A percentile compares a stretch with the other conserved stretches of the same genome.
phyloP scores from a whole-genome alignment of 2,113 vertebrate species.

The Anolis sagrei region DNA sequence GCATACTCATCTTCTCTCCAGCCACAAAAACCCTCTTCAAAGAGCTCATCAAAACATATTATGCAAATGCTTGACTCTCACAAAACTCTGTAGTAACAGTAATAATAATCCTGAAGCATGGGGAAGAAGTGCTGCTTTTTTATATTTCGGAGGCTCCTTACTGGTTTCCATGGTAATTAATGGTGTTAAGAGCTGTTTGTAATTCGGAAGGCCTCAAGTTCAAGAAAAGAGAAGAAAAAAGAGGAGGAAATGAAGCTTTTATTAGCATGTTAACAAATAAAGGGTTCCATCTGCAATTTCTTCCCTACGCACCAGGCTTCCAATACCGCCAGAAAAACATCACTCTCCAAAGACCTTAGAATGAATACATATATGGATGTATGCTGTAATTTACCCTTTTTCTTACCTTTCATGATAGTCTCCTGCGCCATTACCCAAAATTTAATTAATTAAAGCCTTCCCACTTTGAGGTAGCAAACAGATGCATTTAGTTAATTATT shows the following conservation, averaged over 20 bases:
- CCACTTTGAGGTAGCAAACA: slow-evolving; percentile 4
- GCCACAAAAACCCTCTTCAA: not conserved
- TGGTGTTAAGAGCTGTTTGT: slow-evolving; percentile 60
- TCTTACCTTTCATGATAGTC: not conserved
- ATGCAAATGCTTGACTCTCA: not conserved
- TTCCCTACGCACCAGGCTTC: not conserved
- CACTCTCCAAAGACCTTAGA: not conserved
- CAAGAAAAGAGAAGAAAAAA: slow-evolving; percentile 14
- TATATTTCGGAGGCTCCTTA: not conserved
- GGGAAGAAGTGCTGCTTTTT: not conserved
- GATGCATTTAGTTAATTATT: slow-evolving; percentile 17
- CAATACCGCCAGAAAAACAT: not conserved
- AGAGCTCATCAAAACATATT: not conserved
- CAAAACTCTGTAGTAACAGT: not conserved
- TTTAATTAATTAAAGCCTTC: slow-evolving; percentile 19
- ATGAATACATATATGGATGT: not conserved
- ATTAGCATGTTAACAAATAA: not conserved
- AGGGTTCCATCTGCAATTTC: not conserved
- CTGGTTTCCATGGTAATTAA: slow-evolving; percentile 61
- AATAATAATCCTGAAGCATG: not conserved
- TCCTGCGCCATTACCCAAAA: not conserved
- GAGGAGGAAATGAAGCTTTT: slow-evolving; percentile 28
- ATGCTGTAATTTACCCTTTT: not conserved
- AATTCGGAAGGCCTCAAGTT: slow-evolving; percentile 54
- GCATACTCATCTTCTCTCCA: not conserved